Base-by-base conservation (phyloP, 2,797 vertebrate species). In the Chaetophractus vellerosus region DNA sequence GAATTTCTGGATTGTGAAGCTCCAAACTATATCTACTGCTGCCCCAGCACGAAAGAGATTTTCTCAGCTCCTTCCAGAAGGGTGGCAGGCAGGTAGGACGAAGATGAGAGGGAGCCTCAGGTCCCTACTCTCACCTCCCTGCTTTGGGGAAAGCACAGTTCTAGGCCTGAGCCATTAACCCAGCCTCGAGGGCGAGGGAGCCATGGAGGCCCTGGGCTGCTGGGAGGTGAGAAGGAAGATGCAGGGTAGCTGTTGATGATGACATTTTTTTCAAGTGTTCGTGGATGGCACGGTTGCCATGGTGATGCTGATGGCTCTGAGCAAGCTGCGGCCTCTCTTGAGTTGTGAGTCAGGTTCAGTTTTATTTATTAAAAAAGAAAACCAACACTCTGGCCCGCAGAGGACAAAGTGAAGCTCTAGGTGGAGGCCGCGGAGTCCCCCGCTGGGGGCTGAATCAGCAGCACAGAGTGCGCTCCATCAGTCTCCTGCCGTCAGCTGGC, bases 291-390 rank as follows among this genome's bases (percentile, higher is more conserved):
- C 63, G 2, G 98, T 98, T 98, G 94, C 98, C 96, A 98, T 98
- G 97, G 98, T 84, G 95, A 98, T 89, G 80, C 0, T 5, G 96
- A 97, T 96, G 97, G 94, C 95, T 97, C 97, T 33, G 93, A 96
- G 89, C 0, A 31, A 96, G 92, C 94, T 33, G 90, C 71, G 14
- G 96, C 96, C 96, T 97, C 96, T 97, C 97, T 93, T 76, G 97
- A 98, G 97, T 97, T 98, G 94, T 98, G 98, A 98, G 97, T 97
- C 96, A 98, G 98, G 96, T 97, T 98, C 84, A 85, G 97, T 69
- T 96, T 98, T 98, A 95, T 98, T 98, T 98, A 97, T 98, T 97
- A 95, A 96, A 97, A 93, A 93, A 92, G 91, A 86, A 96, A 96
- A 94, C 31, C 91, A 82, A 78, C 26, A 15, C 82, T 74, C 93